Conservation (phyloP, 2,113 vertebrate genomes). For the Caranx melampygus region DNA sequence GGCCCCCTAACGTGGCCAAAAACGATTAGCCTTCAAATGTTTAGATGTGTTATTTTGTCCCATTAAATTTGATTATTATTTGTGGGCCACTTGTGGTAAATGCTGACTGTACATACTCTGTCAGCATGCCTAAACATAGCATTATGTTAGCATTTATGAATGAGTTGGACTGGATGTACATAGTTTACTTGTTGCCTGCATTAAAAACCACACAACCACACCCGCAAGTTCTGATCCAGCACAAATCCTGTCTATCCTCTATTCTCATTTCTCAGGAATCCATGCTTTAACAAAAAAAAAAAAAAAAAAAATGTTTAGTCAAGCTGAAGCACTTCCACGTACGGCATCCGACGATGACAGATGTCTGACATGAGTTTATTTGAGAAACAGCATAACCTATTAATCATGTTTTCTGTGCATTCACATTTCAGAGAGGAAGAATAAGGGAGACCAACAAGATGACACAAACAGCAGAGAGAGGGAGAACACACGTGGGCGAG, state of each 20-base stretch:
- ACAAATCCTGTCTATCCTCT: slow-evolving; percentile 8
- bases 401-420: slow-evolving; percentile 23
- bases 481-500: slow-evolving; percentile 64
- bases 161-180: slow-evolving; percentile 10
- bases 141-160: slow-evolving; percentile 43
- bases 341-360: slow-evolving; percentile 30
- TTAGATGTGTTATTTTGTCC: not conserved
- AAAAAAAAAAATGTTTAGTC: slow-evolving; percentile 10
- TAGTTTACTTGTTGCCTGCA: slow-evolving; percentile 23
- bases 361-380: slow-evolving; percentile 25
- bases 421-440: slow-evolving; percentile 80
- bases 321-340: slow-evolving; percentile 8
- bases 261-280: slow-evolving; percentile 21
- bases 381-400: not conserved
- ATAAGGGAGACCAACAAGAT: slow-evolving; percentile 78
- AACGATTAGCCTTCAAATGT: not conserved
- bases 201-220: slow-evolving; percentile 27
- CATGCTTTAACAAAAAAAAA: not conserved
- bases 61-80: not conserved
- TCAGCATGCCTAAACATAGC: slow-evolving; percentile 6
- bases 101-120: slow-evolving; percentile 10
- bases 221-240: slow-evolving; percentile 25
- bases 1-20: not conserved
- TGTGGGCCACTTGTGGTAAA: not conserved
- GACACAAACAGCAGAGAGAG: slow-evolving; percentile 83